phyloP scores from a whole-genome alignment of 2,113 vertebrate genomes.

The Ochotona princeps region DNA sequence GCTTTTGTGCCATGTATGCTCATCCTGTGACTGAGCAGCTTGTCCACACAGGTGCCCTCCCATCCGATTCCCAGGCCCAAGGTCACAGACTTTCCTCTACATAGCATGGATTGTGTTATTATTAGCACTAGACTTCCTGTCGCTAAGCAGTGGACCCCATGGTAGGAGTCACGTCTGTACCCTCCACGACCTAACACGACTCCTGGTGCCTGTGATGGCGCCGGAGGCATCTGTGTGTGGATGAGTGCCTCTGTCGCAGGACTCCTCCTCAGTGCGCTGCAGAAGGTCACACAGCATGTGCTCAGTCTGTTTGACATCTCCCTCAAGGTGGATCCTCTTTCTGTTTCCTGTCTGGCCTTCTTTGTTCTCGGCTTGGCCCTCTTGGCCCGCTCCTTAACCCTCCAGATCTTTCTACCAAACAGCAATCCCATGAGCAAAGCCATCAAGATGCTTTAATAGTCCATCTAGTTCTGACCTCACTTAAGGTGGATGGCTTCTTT shows the following conservation, averaged over 20 bases:
- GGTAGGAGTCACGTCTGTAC: background rate
- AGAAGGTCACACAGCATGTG: background rate
- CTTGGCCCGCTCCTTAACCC: background rate
- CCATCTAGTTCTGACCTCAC: conserved; percentile 8
- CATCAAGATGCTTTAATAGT: background rate
- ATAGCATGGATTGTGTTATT: background rate
- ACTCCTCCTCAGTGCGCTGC: background rate
- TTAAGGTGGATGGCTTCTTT: conserved; percentile 31
- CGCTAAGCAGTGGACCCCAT: background rate
- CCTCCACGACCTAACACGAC: background rate
- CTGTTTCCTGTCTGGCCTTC: background rate
- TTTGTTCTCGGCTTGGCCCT: background rate
- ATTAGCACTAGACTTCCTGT: background rate
- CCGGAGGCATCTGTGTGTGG: too few species aligned
- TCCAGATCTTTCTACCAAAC: background rate
- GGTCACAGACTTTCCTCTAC: background rate
- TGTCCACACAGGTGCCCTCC: background rate
- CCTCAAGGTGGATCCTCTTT: background rate
- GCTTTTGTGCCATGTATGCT: too few species aligned
- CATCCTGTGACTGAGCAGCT: background rate
- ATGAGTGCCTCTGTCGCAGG: too few species aligned
- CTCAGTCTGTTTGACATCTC: background rate
- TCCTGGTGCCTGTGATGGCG: background rate
- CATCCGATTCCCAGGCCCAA: background rate
- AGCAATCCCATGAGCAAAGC: background rate